phyloP scores from a whole-genome alignment of 2,888 invertebrate species.

The Trichogramma dendrolimi region DNA sequence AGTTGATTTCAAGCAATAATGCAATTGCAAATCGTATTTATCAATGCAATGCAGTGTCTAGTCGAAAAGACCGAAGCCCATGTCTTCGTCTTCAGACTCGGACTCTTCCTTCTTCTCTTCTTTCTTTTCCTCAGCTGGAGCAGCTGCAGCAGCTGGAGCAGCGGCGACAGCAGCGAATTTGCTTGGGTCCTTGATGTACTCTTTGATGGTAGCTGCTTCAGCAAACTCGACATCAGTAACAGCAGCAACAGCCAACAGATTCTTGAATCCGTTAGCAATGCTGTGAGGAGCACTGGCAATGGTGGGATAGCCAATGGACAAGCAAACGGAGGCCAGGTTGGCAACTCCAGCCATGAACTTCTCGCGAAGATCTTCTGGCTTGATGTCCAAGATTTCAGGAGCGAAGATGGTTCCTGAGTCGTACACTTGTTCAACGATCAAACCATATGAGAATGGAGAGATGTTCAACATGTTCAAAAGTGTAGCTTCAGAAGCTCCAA shows the following conservation, averaged over 20 bases:
- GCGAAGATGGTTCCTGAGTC: constrained; percentile 98
- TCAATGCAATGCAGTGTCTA: constrained; percentile 52
- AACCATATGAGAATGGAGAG: constrained; percentile 98
- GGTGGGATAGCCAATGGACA: constrained; percentile 93
- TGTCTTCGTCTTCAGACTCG: constrained; percentile 86
- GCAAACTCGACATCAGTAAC: constrained; percentile 93
- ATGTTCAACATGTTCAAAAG: constrained; percentile 99
- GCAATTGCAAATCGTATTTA: not conserved
- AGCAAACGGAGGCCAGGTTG: constrained; percentile 88
- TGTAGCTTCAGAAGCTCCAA: constrained; percentile 97
- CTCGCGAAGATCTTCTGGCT: constrained; percentile 87
- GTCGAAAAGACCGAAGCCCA: constrained; percentile 96
- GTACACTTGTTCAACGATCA: constrained; percentile 93
- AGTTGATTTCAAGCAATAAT: no score
- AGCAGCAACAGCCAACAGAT: constrained; percentile 92
- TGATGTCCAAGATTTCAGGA: constrained; percentile 96
- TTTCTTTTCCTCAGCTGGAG: constrained; percentile 71
- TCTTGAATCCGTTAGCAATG: constrained; percentile 96
- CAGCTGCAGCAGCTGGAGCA: constrained; percentile 60
- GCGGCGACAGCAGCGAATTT: constrained; percentile 76
- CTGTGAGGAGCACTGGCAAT: constrained; percentile 96
- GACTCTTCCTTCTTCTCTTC: constrained; percentile 67
- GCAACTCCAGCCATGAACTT: constrained; percentile 92
- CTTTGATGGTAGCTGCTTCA: constrained; percentile 89
- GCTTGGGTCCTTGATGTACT: constrained; percentile 91